Percentiles rank a stretch among this genome's conserved stretches.
phyloP scores from a whole-genome alignment of 2,113 vertebrate genomes.

The Phalacrocorax brasilianus region DNA sequence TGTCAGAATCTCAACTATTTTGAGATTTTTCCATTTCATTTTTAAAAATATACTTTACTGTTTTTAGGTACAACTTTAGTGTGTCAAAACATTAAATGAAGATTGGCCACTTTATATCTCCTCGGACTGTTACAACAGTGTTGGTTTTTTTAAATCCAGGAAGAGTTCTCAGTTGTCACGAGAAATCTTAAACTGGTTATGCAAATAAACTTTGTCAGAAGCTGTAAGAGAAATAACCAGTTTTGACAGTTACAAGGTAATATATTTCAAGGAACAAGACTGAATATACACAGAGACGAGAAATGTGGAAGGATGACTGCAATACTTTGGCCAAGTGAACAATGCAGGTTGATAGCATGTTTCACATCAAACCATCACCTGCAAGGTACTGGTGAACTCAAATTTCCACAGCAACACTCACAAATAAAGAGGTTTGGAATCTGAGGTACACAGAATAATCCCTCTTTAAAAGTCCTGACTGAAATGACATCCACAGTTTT shows the following conservation, averaged over 20 bases:
- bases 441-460: neutral
- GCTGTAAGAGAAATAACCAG: neutral
- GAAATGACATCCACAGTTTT: neutral
- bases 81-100: neutral
- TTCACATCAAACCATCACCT: neutral
- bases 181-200: neutral
- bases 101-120: neutral
- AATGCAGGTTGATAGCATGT: neutral
- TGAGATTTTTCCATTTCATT: neutral
- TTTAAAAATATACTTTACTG: neutral
- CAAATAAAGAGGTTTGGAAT: neutral
- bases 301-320: neutral
- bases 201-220: neutral
- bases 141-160: neutral
- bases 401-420: neutral
- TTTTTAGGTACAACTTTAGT: neutral
- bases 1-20: neutral
- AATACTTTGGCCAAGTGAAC: neutral
- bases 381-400: neutral
- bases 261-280: neutral
- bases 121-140: neutral
- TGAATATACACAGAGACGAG: neutral
- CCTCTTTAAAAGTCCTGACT: neutral
- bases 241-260: neutral
- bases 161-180: neutral